A percentile compares a stretch with the other conserved stretches of the same genome.
These are phyloP conservation scores for Aurelia coerulea DNA, from an alignment of 30 jellyfish, hydroid and myxozoan genomes.

Conservation along the genomic window DNA sequence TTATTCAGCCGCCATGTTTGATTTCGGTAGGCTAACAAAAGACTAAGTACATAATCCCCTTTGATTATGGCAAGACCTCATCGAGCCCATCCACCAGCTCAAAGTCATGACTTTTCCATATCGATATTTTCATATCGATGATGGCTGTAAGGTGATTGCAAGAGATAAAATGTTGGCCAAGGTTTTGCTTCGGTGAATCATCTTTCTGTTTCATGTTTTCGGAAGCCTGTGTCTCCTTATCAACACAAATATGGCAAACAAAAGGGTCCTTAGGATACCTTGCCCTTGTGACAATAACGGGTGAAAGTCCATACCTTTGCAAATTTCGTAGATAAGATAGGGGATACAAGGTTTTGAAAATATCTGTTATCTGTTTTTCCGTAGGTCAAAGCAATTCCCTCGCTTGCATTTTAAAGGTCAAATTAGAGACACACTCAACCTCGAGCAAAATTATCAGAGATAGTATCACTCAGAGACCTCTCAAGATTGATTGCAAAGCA, in stretches of 20 bases:
- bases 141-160: slow-evolving; percentile 17
- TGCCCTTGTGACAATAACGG: neutral
- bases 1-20: slow-evolving; percentile 54
- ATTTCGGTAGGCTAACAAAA: slow-evolving; percentile 12
- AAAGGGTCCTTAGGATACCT: slow-evolving; percentile 28
- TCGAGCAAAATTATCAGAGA: too few species aligned
- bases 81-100: neutral
- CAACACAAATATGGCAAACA: neutral
- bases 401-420: neutral
- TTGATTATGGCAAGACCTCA: slow-evolving; percentile 11
- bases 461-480: too few species aligned
- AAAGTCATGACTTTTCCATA: neutral
- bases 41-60: slow-evolving; percentile 11
- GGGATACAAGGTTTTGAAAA: neutral
- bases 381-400: neutral
- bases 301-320: too few species aligned
- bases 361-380: neutral
- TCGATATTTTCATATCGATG: neutral
- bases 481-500: too few species aligned
- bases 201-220: neutral
- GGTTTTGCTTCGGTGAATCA: slow-evolving; percentile 10
- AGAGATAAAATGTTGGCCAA: slow-evolving; percentile 24
- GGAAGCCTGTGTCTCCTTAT: slow-evolving; percentile 1
- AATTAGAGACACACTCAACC: too few species aligned
- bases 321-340: neutral